Evolutionary conservation across 2,113 vertebrate species (phyloP).

Genomic region (Chionodraco myersi): DNA sequence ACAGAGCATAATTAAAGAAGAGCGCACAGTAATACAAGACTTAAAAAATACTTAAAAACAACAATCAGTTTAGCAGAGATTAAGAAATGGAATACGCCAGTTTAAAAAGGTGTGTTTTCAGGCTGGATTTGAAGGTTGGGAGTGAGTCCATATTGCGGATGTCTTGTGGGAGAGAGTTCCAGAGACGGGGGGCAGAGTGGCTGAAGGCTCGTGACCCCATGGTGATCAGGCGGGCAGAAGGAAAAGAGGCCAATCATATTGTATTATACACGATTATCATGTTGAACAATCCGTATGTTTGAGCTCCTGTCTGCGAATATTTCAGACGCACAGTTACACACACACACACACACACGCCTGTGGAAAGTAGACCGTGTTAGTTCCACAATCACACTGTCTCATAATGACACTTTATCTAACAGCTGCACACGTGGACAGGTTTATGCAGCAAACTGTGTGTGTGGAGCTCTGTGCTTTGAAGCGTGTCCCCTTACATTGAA

Average conservation of each 20-base stretch:
- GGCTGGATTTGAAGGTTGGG: too few relatives aligned
- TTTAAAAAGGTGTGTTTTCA: too few relatives aligned
- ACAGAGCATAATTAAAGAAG: too few relatives aligned
- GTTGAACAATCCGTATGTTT: neutral
- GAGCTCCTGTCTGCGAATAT: slow-evolving; percentile 39
- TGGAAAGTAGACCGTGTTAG: neutral
- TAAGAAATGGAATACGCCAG: too few relatives aligned
- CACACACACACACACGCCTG: neutral
- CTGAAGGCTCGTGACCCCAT: too few relatives aligned
- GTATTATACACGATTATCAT: neutral
- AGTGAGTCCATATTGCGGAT: too few relatives aligned
- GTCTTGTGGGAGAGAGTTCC: too few relatives aligned
- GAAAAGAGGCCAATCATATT: neutral
- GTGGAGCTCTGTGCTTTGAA: neutral
- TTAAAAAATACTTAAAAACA: too few relatives aligned
- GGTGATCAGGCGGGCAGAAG: too few relatives aligned
- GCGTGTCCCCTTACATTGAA: slow-evolving; percentile 28
- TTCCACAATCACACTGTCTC: slow-evolving; percentile 64
- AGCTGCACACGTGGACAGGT: neutral
- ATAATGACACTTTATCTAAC: slow-evolving; percentile 59
- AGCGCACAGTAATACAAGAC: too few relatives aligned
- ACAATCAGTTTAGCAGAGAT: too few relatives aligned
- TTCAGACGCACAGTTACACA: slow-evolving; percentile 53
- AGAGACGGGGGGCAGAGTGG: too few relatives aligned
- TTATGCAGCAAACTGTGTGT: slow-evolving; percentile 27